Evolutionary conservation across 2,113 vertebrate species (phyloP), one percentile per base, ranked within the genome.

Genomic region (Xiphophorus couchianus): DNA sequence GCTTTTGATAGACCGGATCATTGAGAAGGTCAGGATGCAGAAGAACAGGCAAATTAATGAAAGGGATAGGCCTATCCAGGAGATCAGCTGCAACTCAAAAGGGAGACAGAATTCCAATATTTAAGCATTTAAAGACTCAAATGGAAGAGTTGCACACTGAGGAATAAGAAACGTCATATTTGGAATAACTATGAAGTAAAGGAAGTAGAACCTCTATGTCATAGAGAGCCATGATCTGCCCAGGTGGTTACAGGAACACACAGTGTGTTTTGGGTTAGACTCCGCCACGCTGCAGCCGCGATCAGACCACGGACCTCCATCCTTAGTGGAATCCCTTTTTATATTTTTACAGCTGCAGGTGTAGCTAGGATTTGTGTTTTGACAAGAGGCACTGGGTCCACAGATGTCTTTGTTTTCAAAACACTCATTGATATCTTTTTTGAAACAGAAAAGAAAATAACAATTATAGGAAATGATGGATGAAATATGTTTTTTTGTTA

Each of bases 191-290:
- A 4, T 6, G 17, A 1, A 48, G 44, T 15, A 19, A 15, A 51
- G 48, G 1, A 19, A 19, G 14, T 22, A 51, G 48, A 28, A 97
- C 97, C 95, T 96, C 69, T 0, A 94, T 65, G 0, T 96, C 87
- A 11, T 95, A 92, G 65, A 95, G 93, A 0, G 95, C 93, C 95
- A 96, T 93, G 33, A 97, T 84, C 95, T 97, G 92, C 95, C 96
- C 69, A 97, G 90, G 35, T 97, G 96, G 28, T 8, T 66, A 87
- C 96, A 97, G 39, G 79, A 88, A 80, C 96, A 97, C 58, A 85
- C 72, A 0, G 94, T 94, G 39, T 84, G 84, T 28, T 13, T 1
- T 0, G 3, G 3, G 13, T 63, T 84, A 9, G 84, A 86, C 15
- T 67, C 66, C 28, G 85, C 27, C 19, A 51, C 72, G 0, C 0